Conservation (phyloP, 2,888 invertebrate species). For the Auanema freiburgensis region DNA sequence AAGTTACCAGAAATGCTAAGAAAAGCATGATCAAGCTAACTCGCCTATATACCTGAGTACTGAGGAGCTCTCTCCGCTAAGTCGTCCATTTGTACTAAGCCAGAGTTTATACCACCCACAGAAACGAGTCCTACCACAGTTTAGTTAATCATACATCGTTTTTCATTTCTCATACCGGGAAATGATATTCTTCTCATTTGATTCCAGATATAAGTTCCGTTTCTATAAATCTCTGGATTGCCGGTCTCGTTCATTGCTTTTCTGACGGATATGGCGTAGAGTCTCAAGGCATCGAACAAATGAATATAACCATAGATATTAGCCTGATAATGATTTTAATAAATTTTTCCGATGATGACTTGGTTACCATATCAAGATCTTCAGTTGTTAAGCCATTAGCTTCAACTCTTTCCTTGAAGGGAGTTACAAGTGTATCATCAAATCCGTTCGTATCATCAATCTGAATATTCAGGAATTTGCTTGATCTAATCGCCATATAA, state of each 20-base stretch:
- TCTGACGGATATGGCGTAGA: conserved; percentile 58
- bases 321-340: conserved; percentile 24
- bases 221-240: conserved; percentile 46
- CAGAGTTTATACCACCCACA: conserved; percentile 53
- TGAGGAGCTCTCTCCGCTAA: conserved; percentile 59
- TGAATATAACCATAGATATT: conserved; percentile 63
- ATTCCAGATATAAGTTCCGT: conserved; percentile 60
- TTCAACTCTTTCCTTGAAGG: conserved; percentile 57
- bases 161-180: conserved; percentile 29
- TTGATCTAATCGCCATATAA: not conserved
- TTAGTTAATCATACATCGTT: no score
- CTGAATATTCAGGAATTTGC: conserved; percentile 17
- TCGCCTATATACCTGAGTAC: conserved; percentile 44
- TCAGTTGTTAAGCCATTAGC: conserved; percentile 50
- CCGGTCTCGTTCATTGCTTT: conserved; percentile 43
- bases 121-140: conserved; percentile 44
- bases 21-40: not conserved
- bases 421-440: conserved; percentile 59
- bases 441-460: conserved; percentile 63
- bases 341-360: not conserved
- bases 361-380: conserved; percentile 53
- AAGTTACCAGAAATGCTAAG: conserved; percentile 56
- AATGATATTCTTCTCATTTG: conserved; percentile 58
- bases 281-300: conserved; percentile 59
- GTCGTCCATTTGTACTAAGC: conserved; percentile 61